Evolutionary conservation across 2,888 invertebrate genomes (phyloP).

Genomic region (Automeris io): DNA sequence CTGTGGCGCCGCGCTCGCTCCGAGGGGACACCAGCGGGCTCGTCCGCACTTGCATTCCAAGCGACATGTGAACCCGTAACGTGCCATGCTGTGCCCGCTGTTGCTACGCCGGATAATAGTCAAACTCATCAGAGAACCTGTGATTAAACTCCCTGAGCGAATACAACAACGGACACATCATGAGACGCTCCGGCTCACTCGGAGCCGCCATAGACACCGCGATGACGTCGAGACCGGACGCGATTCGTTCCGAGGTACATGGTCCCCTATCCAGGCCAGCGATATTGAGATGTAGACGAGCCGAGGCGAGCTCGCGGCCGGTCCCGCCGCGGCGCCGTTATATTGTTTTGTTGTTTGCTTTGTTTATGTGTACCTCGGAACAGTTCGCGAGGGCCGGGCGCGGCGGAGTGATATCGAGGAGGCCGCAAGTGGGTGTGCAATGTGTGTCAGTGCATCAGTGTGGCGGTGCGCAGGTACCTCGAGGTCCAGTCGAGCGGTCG

Average conservation of each 20-base stretch:
- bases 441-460: conserved; percentile 36
- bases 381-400: conserved; percentile 60
- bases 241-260: conserved; percentile 78
- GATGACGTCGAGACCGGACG: conserved; percentile 58
- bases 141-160: conserved; percentile 4
- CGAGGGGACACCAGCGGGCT: conserved; percentile 53
- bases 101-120: conserved; percentile 20
- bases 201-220: conserved; percentile 45
- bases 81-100: too few relatives aligned
- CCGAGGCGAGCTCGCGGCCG: conserved; percentile 62
- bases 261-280: conserved; percentile 73
- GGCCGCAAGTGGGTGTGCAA: conserved; percentile 25
- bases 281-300: conserved; percentile 78
- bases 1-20: conserved; percentile 42
- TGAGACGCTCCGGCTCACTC: conserved; percentile 42
- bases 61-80: conserved; percentile 72
- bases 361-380: conserved; percentile 77
- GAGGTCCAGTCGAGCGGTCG: conserved; percentile 94
- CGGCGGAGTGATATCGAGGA: conserved; percentile 38
- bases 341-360: conserved; percentile 69
- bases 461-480: conserved; percentile 82
- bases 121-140: neutral
- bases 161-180: conserved; percentile 33
- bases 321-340: conserved; percentile 50
- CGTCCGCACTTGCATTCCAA: conserved; percentile 74